These are phyloP conservation scores for Falco concolor DNA, from an alignment of 2,797 vertebrate species.

Conservation along the genomic window DNA sequence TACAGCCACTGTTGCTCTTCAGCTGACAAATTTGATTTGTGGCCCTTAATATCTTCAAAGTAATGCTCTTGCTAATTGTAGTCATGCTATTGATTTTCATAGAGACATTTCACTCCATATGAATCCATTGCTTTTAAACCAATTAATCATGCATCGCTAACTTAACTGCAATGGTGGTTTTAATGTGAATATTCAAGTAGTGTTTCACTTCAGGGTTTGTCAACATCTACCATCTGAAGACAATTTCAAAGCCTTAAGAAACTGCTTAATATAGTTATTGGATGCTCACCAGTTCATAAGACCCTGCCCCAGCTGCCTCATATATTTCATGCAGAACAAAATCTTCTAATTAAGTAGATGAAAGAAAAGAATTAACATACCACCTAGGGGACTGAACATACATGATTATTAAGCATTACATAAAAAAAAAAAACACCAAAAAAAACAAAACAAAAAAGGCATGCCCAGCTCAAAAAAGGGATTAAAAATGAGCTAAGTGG, in stretches of 20 bases:
- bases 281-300: conserved; percentile 47
- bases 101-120: conserved; percentile 54
- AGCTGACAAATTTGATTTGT: conserved; percentile 63
- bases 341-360: conserved; percentile 59
- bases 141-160: conserved; percentile 36
- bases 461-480: background rate
- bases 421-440: conserved; percentile 38
- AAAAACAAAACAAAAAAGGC: background rate
- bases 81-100: conserved; percentile 71
- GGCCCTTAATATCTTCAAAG: conserved; percentile 57
- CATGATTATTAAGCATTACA: conserved; percentile 37
- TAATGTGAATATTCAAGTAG: conserved; percentile 57
- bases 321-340: conserved; percentile 44
- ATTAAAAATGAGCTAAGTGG: background rate
- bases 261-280: conserved; percentile 40
- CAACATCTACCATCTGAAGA: conserved; percentile 34
- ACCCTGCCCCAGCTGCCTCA: conserved; percentile 34
- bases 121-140: conserved; percentile 55
- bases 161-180: conserved; percentile 5
- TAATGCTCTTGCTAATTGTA: conserved; percentile 68
- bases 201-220: conserved; percentile 20
- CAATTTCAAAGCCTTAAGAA: conserved; percentile 48
- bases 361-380: conserved; percentile 51
- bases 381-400: conserved; percentile 49
- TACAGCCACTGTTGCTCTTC: conserved; percentile 14